Evolutionary conservation across 2,888 invertebrate species (phyloP).

Genomic region (Zaprionus bogoriensis): DNA sequence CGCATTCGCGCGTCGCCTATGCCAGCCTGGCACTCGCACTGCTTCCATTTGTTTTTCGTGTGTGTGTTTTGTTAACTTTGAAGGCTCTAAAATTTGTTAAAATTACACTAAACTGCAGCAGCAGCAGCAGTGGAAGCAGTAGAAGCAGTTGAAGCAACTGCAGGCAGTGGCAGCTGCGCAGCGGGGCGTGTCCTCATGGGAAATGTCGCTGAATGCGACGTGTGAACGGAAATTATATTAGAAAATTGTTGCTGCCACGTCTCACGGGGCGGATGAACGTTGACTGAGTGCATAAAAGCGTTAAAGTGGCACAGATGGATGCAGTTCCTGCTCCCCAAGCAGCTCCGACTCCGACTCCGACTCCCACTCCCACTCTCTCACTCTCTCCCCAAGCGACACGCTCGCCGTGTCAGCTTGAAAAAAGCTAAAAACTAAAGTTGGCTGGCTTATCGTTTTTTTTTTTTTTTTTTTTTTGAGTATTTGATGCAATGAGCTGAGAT

Average conservation of each 20-base stretch:
- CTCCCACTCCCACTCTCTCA: not conserved
- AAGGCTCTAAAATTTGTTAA: constrained; percentile 42
- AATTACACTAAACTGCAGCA: constrained; percentile 46
- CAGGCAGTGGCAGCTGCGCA: constrained; percentile 8
- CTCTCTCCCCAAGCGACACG: not conserved
- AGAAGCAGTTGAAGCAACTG: too few relatives aligned
- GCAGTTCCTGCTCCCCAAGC: not conserved
- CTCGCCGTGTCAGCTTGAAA: not conserved
- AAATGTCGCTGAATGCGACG: constrained; percentile 35
- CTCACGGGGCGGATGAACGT: constrained; percentile 28
- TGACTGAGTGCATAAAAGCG: constrained; percentile 36
- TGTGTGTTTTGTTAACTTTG: constrained; percentile 31
- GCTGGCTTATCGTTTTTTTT: too few relatives aligned
- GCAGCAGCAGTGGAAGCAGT: too few relatives aligned
- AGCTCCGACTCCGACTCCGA: not conserved
- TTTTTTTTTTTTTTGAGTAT: not conserved
- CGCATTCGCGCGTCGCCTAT: too few relatives aligned
- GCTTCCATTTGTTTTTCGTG: constrained; percentile 3
- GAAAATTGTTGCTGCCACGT: constrained; percentile 33
- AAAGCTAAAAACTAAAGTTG: not conserved
- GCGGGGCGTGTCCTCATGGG: constrained; percentile 5
- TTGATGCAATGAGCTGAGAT: not conserved
- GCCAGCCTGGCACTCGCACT: not conserved
- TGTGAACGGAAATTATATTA: constrained; percentile 47
- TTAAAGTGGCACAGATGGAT: constrained; percentile 25